Conservation (phyloP, 2,797 vertebrate species). For the Acanthurus leucopareius region DNA sequence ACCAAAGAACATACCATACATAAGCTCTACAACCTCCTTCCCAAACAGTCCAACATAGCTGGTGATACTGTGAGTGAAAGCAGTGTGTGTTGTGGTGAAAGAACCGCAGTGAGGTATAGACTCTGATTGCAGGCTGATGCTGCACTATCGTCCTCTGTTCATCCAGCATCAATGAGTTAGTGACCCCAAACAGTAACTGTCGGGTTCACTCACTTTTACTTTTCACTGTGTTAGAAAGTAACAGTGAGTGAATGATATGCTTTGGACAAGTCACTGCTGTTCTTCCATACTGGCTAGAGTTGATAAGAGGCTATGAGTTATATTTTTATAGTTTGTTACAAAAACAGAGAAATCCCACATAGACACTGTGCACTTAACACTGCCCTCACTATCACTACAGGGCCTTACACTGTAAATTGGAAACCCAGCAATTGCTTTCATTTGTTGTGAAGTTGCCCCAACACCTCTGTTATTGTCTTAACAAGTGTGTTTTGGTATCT, state of each 20-base stretch:
- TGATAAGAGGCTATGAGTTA: background rate
- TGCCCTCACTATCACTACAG: background rate
- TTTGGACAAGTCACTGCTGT: slow-evolving; percentile 16
- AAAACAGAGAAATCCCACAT: background rate
- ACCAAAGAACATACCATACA: background rate
- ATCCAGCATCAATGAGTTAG: slow-evolving; percentile 22
- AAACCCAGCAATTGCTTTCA: background rate
- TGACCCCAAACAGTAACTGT: slow-evolving; percentile 31
- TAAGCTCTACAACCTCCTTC: background rate
- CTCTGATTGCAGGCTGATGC: background rate
- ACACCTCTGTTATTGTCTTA: background rate
- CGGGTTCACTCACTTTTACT: slow-evolving; percentile 29
- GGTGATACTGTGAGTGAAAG: slow-evolving; percentile 1
- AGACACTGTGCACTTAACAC: background rate
- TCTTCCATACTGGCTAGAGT: slow-evolving; percentile 10
- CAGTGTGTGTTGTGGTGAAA: background rate
- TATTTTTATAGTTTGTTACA: background rate
- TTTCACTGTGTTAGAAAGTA: slow-evolving; percentile 31
- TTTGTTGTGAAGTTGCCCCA: background rate
- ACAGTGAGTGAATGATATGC: slow-evolving; percentile 30
- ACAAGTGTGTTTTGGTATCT: background rate
- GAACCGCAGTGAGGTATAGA: background rate
- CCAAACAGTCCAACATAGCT: background rate
- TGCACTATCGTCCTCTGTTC: slow-evolving; percentile 2
- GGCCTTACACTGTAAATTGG: background rate